Evolutionary conservation across 2,888 invertebrate species (phyloP).

Genomic region (Thera britannica): DNA sequence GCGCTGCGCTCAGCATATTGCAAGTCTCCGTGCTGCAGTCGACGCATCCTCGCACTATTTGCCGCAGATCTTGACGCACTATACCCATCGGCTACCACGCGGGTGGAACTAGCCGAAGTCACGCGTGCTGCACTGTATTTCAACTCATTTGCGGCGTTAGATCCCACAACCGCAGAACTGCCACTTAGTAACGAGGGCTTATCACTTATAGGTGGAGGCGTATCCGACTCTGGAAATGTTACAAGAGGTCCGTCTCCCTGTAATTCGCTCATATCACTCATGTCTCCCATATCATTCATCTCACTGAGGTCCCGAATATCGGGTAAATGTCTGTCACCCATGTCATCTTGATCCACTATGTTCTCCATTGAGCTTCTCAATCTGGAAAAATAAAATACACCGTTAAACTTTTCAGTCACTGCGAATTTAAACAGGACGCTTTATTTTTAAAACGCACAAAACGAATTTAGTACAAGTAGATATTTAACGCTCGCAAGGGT

Average conservation of each 20-base stretch:
- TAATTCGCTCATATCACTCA: conserved; percentile 78
- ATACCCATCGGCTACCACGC: conserved; percentile 92
- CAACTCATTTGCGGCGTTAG: conserved; percentile 87
- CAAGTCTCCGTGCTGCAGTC: conserved; percentile 92
- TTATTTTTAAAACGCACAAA: conserved; percentile 33
- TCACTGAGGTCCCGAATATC: conserved; percentile 80
- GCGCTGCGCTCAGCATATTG: conserved; percentile 92
- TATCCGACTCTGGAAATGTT: conserved; percentile 92
- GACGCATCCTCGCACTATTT: conserved; percentile 76
- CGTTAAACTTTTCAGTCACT: conserved; percentile 5
- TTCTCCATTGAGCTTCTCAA: conserved; percentile 91
- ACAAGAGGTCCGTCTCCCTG: conserved; percentile 88
- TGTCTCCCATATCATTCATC: conserved; percentile 79
- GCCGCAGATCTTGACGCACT: conserved; percentile 87
- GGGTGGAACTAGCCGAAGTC: conserved; percentile 89
- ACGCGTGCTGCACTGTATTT: conserved; percentile 94
- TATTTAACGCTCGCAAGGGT: conserved; percentile 45
- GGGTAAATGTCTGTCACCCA: conserved; percentile 73
- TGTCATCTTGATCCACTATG: conserved; percentile 87
- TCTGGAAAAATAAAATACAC: conserved; percentile 63
- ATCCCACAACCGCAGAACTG: conserved; percentile 68
- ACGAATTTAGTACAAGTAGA: conserved; percentile 37
- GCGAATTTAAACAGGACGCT: conserved; percentile 12
- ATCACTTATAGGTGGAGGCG: conserved; percentile 85
- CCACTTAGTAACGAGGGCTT: conserved; percentile 77